Conservation (phyloP, 2,888 invertebrate genomes). For the Leptarthrus brevirostris region DNA sequence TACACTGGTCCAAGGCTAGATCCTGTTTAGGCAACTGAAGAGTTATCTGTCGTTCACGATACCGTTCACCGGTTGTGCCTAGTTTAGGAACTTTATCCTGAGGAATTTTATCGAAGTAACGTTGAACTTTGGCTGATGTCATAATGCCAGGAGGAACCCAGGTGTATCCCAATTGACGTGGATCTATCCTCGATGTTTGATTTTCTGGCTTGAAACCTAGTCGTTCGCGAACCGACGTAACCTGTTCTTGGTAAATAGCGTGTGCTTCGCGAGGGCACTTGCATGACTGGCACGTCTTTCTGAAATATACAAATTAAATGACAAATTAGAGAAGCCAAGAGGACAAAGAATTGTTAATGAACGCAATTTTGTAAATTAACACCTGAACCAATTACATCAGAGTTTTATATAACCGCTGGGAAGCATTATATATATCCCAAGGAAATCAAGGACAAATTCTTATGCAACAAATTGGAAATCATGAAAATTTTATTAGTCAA, state of each 20-base stretch:
- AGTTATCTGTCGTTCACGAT: conserved; percentile 84
- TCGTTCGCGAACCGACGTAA: conserved; percentile 80
- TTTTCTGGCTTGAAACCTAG: conserved; percentile 75
- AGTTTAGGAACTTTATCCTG: conserved; percentile 80
- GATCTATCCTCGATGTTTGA: conserved; percentile 69
- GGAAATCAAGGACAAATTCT: too few relatives aligned
- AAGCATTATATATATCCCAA: too few relatives aligned
- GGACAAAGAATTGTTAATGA: too few relatives aligned
- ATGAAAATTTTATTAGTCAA: too few relatives aligned
- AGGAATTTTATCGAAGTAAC: conserved; percentile 91
- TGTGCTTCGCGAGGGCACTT: conserved; percentile 91
- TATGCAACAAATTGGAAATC: too few relatives aligned
- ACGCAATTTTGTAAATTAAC: too few relatives aligned
- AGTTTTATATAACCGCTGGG: too few relatives aligned
- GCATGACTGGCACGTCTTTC: conserved; percentile 93
- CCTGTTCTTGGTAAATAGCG: conserved; percentile 89
- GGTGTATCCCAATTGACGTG: conserved; percentile 77
- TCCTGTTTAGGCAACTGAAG: conserved; percentile 95
- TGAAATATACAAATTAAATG: too few relatives aligned
- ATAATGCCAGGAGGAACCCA: conserved; percentile 71
- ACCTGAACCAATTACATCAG: too few relatives aligned
- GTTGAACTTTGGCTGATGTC: conserved; percentile 71
- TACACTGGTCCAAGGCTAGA: conserved; percentile 88
- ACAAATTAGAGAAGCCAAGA: too few relatives aligned
- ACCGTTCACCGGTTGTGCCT: conserved; percentile 83